Evolutionary conservation across 2,113 vertebrate genomes (phyloP).

Genomic region (Equus quagga): DNA sequence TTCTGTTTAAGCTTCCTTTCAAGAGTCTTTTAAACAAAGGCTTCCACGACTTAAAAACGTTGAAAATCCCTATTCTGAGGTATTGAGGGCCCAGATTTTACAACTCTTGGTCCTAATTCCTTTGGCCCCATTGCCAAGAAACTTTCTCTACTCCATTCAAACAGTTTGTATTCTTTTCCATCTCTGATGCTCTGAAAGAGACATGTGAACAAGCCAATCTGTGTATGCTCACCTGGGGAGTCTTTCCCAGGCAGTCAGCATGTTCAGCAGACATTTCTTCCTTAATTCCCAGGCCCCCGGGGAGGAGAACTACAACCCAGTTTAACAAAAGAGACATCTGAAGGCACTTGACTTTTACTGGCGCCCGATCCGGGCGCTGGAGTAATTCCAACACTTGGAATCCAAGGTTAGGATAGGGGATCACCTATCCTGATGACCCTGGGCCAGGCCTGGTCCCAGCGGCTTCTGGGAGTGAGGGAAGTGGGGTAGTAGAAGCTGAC

Average conservation of each 20-base stretch:
- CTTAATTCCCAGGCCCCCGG: background rate
- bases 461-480: background rate
- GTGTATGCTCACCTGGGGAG: background rate
- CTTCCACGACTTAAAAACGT: slow-evolving; percentile 32
- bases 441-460: background rate
- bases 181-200: slow-evolving; percentile 44
- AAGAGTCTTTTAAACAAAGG: slow-evolving; percentile 42
- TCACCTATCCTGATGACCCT: background rate
- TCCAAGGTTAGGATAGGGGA: background rate
- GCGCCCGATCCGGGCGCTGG: background rate
- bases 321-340: background rate
- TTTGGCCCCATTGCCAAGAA: slow-evolving; percentile 33
- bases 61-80: background rate
- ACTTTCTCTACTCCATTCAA: background rate
- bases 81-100: background rate
- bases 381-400: background rate
- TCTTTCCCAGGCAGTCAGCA: background rate
- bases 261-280: background rate
- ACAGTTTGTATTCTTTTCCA: slow-evolving; percentile 5
- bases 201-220: slow-evolving; percentile 26
- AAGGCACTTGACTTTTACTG: slow-evolving; percentile 31
- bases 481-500: background rate
- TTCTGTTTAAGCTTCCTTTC: slow-evolving; percentile 9
- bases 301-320: slow-evolving; percentile 1
- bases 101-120: background rate